Base-by-base conservation (phyloP, 2,888 invertebrate genomes). In the Synergus japonicus region DNA sequence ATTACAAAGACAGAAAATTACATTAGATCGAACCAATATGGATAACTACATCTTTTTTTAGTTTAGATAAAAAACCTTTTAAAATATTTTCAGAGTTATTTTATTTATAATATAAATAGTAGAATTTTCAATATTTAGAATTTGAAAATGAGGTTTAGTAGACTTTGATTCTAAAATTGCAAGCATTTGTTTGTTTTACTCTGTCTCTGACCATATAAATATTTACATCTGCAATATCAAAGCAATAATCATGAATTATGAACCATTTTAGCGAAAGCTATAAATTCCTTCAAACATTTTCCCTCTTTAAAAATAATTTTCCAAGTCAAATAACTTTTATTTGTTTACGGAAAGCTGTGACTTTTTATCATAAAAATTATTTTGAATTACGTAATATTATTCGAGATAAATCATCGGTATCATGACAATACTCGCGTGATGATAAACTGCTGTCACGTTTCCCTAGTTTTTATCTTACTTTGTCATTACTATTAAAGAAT, bases 401-500 rank as follows among this genome's bases (percentile, higher is more conserved):
- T 7, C 46, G 4, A 29, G 46, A 69, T 29, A 69, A 29, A 69
- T 46, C 22, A 22, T 67, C 18, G 13, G 18, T 67, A 67, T 69
- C 29, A 29, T 69, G 46, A 7, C 49, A 69, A 18, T 13, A 69
- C 69, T 69, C 69, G 69, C 69, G 69, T 49, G 69, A 69, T 69
- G 69, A 69, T 69, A 54, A 69, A 69, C 69, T 41, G 18, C 9
- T 69, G 69, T 69, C 69, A 69, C 69, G 69, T 69, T 69, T 69
- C 9, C 49, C 13, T 15, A 49, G 9, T 69, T 49, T 46, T 29
- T 29, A 69, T 69, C 49, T 49, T 15, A 49, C 49, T 46, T 69
- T 69, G 69, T 69, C 46, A 69, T 49, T 69, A 69, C 13, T 46
- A 69, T 69, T 69, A n/a, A 69, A 69, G 69, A 69, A 69, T 69